Base-by-base conservation (phyloP, 1,140 invertebrate species). In the Monochamus saltuarius region DNA sequence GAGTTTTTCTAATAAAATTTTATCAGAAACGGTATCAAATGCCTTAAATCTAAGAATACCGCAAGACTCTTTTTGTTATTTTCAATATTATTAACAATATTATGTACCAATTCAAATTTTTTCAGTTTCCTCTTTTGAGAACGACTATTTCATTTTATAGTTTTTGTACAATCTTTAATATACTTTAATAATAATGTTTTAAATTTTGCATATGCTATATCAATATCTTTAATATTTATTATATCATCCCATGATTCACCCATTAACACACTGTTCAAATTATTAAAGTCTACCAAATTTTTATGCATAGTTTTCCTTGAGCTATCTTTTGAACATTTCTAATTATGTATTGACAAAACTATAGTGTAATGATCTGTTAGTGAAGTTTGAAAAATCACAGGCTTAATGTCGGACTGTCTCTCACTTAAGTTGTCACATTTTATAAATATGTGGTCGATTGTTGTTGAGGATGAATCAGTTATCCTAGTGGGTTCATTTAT, bases 21-120 rank as follows among this genome's bases (percentile, higher is more conserved):
- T 29, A 43, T 59, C 47, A 10, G 13, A 4, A 17, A 59, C 47
- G n/a, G 57, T 59, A 42, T 59, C 14, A 59, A 59, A 59, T 14
- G 57, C 57, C 42, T 59, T 42, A 13, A 40, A 59, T 34, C 43
- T 59, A 59, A 14, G 13, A 59, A 37, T 11, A 59, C 35, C 10
- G 47, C 19, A n/a, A 59, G n/a, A 34, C 47, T 46, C 22, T 34
- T n/a, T n/a, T n/a, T n/a, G n/a, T n/a, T n/a, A n/a, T n/a, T n/a
- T n/a, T n/a, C n/a, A n/a, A n/a, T n/a, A n/a, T n/a, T n/a, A n/a
- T n/a, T n/a, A n/a, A n/a, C n/a, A n/a, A n/a, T n/a, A n/a, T n/a
- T n/a, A n/a, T 59, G 7, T 47, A 46, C 9, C 8, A 16, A 17
- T 19, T 37, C 22, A 53, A 38, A 59, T 17, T 10, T 45, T 29